Conservation (phyloP, 2,888 invertebrate genomes). For the Caenorhabditis doughertyi region DNA sequence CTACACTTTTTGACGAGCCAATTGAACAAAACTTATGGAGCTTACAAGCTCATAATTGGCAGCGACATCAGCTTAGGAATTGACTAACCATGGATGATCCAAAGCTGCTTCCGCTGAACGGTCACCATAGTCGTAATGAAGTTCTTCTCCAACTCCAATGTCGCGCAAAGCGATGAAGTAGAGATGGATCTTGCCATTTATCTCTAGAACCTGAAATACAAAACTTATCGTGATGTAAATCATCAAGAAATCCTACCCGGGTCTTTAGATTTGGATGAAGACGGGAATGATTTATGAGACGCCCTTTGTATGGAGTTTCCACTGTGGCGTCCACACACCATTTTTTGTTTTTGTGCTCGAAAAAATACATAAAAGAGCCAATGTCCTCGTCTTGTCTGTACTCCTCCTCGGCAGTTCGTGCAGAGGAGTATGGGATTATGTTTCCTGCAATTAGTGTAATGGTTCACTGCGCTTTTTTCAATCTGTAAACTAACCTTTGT, state of each 20-base stretch:
- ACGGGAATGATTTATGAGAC: background rate
- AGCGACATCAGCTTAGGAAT: slow-evolving; percentile 68
- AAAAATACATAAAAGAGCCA: background rate
- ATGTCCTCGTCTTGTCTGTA: background rate
- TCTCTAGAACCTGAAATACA: slow-evolving; percentile 87
- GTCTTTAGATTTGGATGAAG: background rate
- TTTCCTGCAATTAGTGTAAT: background rate
- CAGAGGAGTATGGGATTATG: background rate
- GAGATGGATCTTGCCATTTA: slow-evolving; percentile 84
- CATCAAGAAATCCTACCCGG: background rate
- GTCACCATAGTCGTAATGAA: slow-evolving; percentile 99
- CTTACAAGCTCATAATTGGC: too few species aligned
- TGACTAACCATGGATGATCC: slow-evolving; percentile 95
- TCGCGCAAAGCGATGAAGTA: slow-evolving; percentile 76
- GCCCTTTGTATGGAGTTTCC: background rate
- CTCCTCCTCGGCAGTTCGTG: background rate
- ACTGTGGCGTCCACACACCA: background rate
- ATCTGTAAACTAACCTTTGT: background rate
- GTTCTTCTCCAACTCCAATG: slow-evolving; percentile 88
- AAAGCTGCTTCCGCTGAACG: slow-evolving; percentile 92
- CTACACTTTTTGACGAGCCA: too few species aligned
- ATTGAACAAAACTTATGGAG: background rate
- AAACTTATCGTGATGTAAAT: background rate
- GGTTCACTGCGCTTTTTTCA: too few species aligned
- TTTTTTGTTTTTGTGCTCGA: background rate